A percentile compares a stretch with the other conserved stretches of the same genome.
phyloP scores from a whole-genome alignment of 2,888 invertebrate species.

The Mayetiola destructor region DNA sequence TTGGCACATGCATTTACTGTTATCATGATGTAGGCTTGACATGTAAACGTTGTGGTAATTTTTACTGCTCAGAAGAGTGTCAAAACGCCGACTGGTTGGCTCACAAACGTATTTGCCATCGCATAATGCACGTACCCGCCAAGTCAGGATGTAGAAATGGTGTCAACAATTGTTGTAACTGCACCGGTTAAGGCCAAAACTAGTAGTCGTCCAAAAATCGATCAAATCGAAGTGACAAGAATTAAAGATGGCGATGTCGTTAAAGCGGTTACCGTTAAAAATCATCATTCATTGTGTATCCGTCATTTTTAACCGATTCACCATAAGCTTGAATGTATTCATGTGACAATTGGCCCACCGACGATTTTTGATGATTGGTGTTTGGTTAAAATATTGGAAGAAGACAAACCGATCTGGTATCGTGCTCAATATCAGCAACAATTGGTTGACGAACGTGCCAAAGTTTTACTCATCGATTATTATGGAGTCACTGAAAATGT shows the following conservation, averaged over 20 bases:
- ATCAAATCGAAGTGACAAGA: too few species aligned
- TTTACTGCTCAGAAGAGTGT: constrained; percentile 2
- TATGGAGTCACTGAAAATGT: neutral
- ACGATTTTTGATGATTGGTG: too few species aligned
- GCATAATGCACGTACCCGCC: too few species aligned
- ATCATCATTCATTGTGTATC: neutral
- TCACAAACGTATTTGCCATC: neutral
- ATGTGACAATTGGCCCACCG: too few species aligned
- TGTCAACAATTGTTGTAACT: too few species aligned
- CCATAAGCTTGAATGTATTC: too few species aligned
- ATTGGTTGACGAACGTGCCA: neutral
- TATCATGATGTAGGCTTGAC: neutral
- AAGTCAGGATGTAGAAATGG: too few species aligned
- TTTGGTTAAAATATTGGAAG: neutral
- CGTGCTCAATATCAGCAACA: neutral
- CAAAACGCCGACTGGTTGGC: neutral
- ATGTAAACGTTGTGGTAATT: constrained; percentile 1
- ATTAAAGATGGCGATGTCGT: too few species aligned
- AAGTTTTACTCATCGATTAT: neutral
- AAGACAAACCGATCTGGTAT: neutral
- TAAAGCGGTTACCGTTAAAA: neutral
- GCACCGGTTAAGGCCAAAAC: too few species aligned
- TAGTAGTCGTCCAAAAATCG: too few species aligned
- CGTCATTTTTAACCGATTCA: too few species aligned
- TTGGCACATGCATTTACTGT: neutral